Percentiles rank a stretch among this genome's conserved stretches.
These are phyloP conservation scores for Latrodectus elegans DNA, from an alignment of 2,888 invertebrate species.

Conservation along the genomic window DNA sequence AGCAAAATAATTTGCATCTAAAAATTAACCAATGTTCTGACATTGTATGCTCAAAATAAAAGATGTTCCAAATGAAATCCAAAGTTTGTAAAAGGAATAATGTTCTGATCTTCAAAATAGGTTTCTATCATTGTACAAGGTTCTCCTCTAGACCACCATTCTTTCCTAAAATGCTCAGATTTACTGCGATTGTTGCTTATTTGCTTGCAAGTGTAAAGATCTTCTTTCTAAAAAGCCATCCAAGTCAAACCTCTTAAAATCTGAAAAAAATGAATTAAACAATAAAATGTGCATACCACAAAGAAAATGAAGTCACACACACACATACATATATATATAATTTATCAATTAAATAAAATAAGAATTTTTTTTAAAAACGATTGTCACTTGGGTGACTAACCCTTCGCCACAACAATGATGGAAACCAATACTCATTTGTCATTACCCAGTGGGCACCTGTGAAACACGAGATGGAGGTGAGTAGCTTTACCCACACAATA, in stretches of 20 bases:
- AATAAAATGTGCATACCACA: not conserved
- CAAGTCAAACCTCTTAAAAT: constrained; percentile 65
- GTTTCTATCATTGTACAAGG: constrained; percentile 35
- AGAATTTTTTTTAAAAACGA: no score
- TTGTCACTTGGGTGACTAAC: no score
- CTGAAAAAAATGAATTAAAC: constrained; percentile 20
- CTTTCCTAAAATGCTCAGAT: not conserved
- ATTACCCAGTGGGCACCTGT: no score
- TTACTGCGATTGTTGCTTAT: constrained; percentile 50
- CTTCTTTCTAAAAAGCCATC: constrained; percentile 62
- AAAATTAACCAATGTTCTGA: constrained; percentile 25
- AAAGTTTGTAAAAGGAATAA: constrained; percentile 15
- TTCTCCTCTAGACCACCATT: constrained; percentile 1
- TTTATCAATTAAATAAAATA: no score
- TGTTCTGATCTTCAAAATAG: constrained; percentile 50
- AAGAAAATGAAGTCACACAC: no score
- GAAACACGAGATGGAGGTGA: no score
- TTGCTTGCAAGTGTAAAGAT: constrained; percentile 52
- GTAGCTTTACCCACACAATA: no score
- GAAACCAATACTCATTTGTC: no score
- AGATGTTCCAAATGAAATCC: constrained; percentile 20
- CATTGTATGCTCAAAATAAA: constrained; percentile 24
- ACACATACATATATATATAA: no score
- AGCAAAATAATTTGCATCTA: constrained; percentile 47
- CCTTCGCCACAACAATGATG: no score